Conservation (phyloP, 1,140 invertebrate genomes). For the Ceratosolen fusciceps region DNA sequence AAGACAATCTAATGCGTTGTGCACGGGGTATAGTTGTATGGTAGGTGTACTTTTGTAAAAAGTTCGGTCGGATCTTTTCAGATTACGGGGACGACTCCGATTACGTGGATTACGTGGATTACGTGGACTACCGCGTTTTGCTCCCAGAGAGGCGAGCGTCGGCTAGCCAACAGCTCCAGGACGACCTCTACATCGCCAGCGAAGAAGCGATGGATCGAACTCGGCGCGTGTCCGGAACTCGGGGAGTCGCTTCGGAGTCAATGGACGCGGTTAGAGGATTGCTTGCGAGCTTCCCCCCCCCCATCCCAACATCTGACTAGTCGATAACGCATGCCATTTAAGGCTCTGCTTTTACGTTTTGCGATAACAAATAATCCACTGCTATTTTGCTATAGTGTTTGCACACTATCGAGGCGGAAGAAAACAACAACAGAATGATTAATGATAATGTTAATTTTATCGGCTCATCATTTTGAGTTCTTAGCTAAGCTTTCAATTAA, state of each 20-base stretch:
- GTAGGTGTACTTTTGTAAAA: neutral
- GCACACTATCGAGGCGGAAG: too few species aligned
- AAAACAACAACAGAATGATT: too few species aligned
- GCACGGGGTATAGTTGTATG: neutral
- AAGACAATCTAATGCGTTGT: neutral
- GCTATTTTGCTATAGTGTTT: too few species aligned
- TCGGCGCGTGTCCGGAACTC: neutral
- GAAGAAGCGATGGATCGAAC: conserved; percentile 31
- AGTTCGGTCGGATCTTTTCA: conserved; percentile 43
- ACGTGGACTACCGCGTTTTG: conserved; percentile 10
- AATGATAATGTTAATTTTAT: too few species aligned
- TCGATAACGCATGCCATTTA: too few species aligned
- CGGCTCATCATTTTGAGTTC: too few species aligned
- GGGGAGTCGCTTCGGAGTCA: neutral
- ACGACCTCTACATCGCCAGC: conserved; percentile 58
- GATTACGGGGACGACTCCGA: conserved; percentile 61
- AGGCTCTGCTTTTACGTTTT: too few species aligned
- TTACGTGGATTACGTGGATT: conserved; percentile 55
- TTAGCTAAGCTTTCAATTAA: too few species aligned
- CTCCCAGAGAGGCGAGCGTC: neutral
- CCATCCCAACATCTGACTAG: too few species aligned
- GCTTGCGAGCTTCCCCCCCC: neutral
- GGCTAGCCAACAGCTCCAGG: conserved; percentile 22
- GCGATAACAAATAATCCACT: too few species aligned
- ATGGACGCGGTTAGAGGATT: neutral